Percentiles rank a stretch among this genome's conserved stretches.
phyloP scores from a whole-genome alignment of 2,797 vertebrate species.

The Gambusia yucatana region DNA sequence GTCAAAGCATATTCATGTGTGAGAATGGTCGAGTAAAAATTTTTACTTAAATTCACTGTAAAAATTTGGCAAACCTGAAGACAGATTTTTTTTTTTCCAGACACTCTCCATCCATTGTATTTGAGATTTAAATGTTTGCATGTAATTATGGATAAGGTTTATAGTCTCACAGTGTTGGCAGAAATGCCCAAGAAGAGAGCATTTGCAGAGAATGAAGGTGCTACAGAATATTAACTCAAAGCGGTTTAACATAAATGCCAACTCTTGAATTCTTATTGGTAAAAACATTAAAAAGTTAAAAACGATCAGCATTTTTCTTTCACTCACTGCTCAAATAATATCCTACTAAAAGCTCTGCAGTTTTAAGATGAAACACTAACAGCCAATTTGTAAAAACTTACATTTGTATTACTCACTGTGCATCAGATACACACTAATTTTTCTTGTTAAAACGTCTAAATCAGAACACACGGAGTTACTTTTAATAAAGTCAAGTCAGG shows the following conservation, averaged over 20 bases:
- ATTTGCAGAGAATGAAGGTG: neutral
- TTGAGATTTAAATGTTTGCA: neutral
- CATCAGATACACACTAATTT: slow-evolving; percentile 17
- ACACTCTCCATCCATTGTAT: neutral
- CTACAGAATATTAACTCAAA: neutral
- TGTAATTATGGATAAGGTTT: neutral
- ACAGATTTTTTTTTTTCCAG: neutral
- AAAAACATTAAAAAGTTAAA: neutral
- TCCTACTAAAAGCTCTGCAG: neutral
- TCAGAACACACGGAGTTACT: slow-evolving; percentile 25
- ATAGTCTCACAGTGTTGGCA: neutral
- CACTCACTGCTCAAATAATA: neutral
- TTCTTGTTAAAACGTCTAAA: slow-evolving; percentile 34
- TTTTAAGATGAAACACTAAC: neutral
- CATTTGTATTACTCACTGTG: slow-evolving; percentile 52
- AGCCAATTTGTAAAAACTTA: slow-evolving; percentile 12
- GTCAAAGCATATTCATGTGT: neutral
- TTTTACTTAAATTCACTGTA: neutral
- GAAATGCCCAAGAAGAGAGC: neutral
- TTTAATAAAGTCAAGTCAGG: slow-evolving; percentile 47
- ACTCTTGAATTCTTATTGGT: neutral
- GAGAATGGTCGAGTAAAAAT: neutral
- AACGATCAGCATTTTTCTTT: neutral
- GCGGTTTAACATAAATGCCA: neutral
- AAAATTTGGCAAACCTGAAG: neutral